Evolutionary conservation across 2,888 invertebrate species (phyloP).

Genomic region (Noctua pronuba): DNA sequence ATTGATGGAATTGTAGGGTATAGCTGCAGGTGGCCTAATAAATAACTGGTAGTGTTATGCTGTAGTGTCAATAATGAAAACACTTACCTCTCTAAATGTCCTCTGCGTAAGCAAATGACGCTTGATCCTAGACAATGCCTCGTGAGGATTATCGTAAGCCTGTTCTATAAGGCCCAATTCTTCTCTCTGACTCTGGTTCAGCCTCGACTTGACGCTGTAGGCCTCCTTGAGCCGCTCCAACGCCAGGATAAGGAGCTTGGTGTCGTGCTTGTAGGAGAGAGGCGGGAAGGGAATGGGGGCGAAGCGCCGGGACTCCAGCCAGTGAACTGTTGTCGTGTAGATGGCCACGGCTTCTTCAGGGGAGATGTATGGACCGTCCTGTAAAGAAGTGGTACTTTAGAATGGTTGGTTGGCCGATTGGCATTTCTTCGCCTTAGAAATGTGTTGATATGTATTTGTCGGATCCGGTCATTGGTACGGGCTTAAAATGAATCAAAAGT

Average conservation of each 20-base stretch:
- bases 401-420: not conserved
- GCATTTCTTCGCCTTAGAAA: too few species aligned
- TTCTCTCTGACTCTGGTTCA: constrained; percentile 99
- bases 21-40: too few species aligned
- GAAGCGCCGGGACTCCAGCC: constrained; percentile 99
- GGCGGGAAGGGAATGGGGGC: constrained; percentile 99
- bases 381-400: constrained; percentile 7
- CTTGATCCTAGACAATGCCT: constrained; percentile 99
- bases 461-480: too few species aligned
- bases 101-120: constrained; percentile 99
- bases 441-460: too few species aligned
- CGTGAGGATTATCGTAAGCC: constrained; percentile 99
- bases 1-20: too few species aligned
- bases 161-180: constrained; percentile 99
- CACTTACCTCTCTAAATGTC: constrained; percentile 97
- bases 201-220: constrained; percentile 98
- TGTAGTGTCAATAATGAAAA: constrained; percentile 8
- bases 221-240: constrained; percentile 99
- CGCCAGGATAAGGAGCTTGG: constrained; percentile 98
- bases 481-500: too few species aligned
- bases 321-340: constrained; percentile 99
- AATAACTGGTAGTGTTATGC: too few species aligned
- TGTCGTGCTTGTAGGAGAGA: constrained; percentile 99
- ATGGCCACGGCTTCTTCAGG: constrained; percentile 99
- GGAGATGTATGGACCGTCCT: constrained; percentile 99